Conservation (phyloP, 1,140 invertebrate species). For the Oppia nitens region DNA sequence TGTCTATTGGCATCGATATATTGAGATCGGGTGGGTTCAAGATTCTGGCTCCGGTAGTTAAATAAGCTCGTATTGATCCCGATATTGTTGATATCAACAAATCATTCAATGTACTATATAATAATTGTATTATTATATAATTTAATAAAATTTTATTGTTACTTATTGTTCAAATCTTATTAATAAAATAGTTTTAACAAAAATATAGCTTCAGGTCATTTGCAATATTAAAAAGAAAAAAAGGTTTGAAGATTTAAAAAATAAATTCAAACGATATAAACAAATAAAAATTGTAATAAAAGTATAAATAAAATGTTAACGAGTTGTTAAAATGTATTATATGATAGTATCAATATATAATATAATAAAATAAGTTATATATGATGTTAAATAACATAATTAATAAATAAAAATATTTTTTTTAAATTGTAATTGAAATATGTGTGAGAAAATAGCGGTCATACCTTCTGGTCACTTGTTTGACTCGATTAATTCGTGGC, state of each 20-base stretch:
- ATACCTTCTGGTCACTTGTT: constrained; percentile 34
- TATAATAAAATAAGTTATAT: background rate
- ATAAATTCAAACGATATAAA: too few species aligned
- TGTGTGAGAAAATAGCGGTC: background rate
- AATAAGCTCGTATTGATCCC: constrained; percentile 21
- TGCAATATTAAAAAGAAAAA: too few species aligned
- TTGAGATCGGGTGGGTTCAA: constrained; percentile 16
- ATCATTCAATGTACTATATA: constrained; percentile 34
- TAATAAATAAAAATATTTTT: background rate
- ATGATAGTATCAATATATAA: background rate
- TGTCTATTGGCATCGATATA: constrained; percentile 15
- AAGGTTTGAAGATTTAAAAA: too few species aligned
- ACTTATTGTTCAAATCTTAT: too few species aligned
- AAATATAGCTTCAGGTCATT: too few species aligned
- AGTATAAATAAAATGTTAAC: too few species aligned
- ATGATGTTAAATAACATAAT: background rate
- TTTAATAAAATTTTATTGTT: background rate
- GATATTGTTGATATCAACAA: constrained; percentile 35
- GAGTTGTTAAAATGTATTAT: too few species aligned
- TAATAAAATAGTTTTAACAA: too few species aligned
- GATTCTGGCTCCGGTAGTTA: constrained; percentile 10
- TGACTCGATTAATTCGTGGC: constrained; percentile 29
- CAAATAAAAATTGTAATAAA: too few species aligned
- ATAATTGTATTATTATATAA: background rate
- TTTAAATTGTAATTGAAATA: background rate